A percentile compares a stretch with the other conserved stretches of the same genome.
These are phyloP conservation scores for Leucoptera coffeella DNA, from an alignment of 2,888 invertebrate genomes.

Conservation along the genomic window DNA sequence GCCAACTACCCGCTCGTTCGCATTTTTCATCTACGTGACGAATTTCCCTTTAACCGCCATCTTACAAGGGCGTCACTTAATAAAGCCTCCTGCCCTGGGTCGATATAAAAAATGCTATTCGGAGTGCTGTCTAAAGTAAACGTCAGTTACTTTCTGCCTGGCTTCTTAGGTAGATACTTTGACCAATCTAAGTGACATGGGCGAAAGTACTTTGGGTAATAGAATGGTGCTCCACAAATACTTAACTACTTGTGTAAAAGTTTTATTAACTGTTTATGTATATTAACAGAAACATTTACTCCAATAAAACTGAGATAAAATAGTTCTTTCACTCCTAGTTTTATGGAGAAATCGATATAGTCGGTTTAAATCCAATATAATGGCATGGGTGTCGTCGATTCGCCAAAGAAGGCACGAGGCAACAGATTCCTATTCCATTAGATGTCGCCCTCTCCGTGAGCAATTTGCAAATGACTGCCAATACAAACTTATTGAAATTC, in stretches of 20 bases:
- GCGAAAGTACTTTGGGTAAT: too few relatives aligned
- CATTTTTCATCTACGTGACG: conserved; percentile 33
- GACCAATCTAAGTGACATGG: too few relatives aligned
- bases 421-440: conserved; percentile 44
- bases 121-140: too few relatives aligned
- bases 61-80: neutral
- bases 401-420: conserved; percentile 20
- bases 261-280: too few relatives aligned
- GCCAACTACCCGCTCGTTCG: conserved; percentile 14
- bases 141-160: too few relatives aligned
- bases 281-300: too few relatives aligned
- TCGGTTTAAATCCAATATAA: conserved; percentile 3
- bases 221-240: too few relatives aligned
- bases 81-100: too few relatives aligned
- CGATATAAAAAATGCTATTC: too few relatives aligned
- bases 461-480: conserved; percentile 51
- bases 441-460: conserved; percentile 34
- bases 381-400: conserved; percentile 19
- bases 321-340: too few relatives aligned
- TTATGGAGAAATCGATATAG: conserved; percentile 1
- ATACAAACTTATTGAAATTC: conserved; percentile 47
- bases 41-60: conserved; percentile 22
- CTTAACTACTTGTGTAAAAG: too few relatives aligned
- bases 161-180: too few relatives aligned
- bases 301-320: conserved; percentile 8